Conservation (phyloP, 2,888 invertebrate genomes). For the Apeira syringaria region DNA sequence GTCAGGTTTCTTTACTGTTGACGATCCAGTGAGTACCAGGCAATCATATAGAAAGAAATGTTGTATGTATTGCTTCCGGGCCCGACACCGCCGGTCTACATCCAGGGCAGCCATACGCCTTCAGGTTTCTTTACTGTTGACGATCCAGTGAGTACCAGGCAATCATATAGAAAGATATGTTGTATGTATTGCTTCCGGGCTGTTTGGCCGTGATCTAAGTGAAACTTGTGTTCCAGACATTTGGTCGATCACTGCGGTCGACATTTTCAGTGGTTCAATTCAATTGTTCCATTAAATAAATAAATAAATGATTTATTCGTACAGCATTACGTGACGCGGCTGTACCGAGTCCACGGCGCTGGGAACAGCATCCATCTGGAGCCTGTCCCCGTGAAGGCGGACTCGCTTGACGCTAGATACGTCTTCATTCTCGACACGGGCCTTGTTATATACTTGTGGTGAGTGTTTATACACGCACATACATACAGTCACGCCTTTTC, state of each 20-base stretch:
- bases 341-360: constrained; percentile 95
- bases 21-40: constrained; percentile 87
- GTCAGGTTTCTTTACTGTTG: constrained; percentile 98
- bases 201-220: too few species aligned
- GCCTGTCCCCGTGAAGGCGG: constrained; percentile 88
- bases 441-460: constrained; percentile 94
- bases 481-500: too few species aligned
- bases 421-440: constrained; percentile 97
- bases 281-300: too few species aligned
- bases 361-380: constrained; percentile 95
- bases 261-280: too few species aligned
- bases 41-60: too few species aligned
- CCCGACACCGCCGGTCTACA: constrained; percentile 95
- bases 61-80: too few species aligned
- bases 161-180: too few species aligned
- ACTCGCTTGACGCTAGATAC: constrained; percentile 94
- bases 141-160: constrained; percentile 85
- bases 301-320: constrained; percentile 15
- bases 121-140: constrained; percentile 99
- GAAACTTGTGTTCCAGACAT: too few species aligned
- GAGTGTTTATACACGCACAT: too few species aligned
- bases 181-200: too few species aligned
- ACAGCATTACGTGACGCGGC: constrained; percentile 91
- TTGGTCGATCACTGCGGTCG: too few species aligned
- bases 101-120: constrained; percentile 98